A percentile compares a stretch with the other conserved stretches of the same genome.
phyloP scores from a whole-genome alignment of 2,113 vertebrate species.

The Apaloderma vittatum region DNA sequence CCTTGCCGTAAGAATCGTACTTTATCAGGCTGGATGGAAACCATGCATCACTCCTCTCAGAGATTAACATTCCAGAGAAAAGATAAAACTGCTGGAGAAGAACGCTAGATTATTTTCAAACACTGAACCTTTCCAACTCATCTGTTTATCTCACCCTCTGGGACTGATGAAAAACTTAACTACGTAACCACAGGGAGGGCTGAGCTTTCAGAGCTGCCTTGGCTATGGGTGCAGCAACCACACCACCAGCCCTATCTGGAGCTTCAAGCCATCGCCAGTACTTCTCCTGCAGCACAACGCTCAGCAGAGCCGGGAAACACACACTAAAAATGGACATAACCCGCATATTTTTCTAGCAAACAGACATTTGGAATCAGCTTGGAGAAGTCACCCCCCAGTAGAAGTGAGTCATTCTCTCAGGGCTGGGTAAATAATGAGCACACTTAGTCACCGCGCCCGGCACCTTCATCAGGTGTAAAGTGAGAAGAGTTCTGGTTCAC shows the following conservation, averaged over 20 bases:
- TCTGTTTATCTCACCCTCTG: background rate
- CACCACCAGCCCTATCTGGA: rapidly evolving
- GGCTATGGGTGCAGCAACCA: background rate
- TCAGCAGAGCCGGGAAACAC: background rate
- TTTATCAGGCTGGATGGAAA: background rate
- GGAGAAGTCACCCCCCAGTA: background rate
- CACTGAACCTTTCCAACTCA: background rate
- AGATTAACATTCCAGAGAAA: background rate
- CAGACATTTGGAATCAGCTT: background rate
- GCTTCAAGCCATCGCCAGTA: background rate
- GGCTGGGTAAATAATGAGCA: background rate
- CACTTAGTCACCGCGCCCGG: background rate
- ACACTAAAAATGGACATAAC: background rate
- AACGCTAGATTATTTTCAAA: background rate
- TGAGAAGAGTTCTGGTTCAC: background rate
- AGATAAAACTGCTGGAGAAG: background rate
- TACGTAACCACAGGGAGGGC: no score
- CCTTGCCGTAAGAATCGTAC: background rate
- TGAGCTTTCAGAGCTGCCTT: background rate
- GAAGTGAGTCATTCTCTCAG: background rate
- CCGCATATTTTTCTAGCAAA: background rate
- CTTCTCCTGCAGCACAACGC: background rate
- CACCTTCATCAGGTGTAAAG: no score
- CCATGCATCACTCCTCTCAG: background rate
- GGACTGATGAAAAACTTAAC: background rate